phyloP scores from a whole-genome alignment of 2,113 vertebrate genomes.

The Cairina moschata region DNA sequence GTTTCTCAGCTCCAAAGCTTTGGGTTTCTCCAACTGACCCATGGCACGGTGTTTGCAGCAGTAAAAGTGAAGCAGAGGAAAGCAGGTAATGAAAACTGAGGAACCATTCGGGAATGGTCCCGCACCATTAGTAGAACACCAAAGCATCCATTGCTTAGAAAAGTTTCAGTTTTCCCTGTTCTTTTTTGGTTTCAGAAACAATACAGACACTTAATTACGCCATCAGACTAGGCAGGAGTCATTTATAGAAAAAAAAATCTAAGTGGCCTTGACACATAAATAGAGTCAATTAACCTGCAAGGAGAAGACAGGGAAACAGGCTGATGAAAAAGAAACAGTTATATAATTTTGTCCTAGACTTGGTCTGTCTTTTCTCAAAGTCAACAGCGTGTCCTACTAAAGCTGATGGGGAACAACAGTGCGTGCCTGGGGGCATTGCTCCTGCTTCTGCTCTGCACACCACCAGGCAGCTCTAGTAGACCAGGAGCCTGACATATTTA shows the following conservation, averaged over 20 bases:
- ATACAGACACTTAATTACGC: slow-evolving; percentile 6
- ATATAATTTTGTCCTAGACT: neutral
- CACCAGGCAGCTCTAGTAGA: rapidly evolving
- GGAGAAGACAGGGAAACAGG: neutral
- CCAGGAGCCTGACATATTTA: neutral
- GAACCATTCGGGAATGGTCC: neutral
- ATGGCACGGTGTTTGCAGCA: neutral
- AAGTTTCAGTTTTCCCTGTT: neutral
- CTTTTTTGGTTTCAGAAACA: neutral
- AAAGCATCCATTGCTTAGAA: neutral
- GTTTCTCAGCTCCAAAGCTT: neutral
- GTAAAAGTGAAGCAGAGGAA: neutral
- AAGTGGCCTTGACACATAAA: slow-evolving; percentile 44
- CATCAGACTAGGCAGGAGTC: neutral
- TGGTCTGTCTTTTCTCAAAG: neutral
- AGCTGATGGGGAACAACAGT: neutral
- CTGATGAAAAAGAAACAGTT: neutral
- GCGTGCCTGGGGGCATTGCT: rapidly evolving
- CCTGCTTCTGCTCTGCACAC: neutral
- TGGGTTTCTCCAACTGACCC: neutral
- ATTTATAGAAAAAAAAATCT: slow-evolving; percentile 17
- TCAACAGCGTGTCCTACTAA: neutral
- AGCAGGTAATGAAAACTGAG: neutral
- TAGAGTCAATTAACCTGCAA: slow-evolving; percentile 51
- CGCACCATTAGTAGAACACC: neutral